Evolutionary conservation across 2,113 vertebrate genomes (phyloP), one percentile per base, ranked within the genome.

Genomic region (Garra rufa): DNA sequence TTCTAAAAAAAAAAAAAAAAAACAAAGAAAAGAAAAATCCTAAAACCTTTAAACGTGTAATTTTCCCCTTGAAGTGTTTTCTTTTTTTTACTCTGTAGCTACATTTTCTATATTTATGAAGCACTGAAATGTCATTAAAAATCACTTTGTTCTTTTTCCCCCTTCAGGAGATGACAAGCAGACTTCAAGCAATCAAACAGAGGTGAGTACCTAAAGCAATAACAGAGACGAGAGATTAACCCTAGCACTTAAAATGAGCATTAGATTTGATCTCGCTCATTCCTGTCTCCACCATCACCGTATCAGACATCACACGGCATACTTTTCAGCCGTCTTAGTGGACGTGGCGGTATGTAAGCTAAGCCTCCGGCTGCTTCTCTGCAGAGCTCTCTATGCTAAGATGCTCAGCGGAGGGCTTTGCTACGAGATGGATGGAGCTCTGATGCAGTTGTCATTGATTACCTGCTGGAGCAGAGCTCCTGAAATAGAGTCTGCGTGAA

Each of bases 121-220:
- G 14, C 38, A 43, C 11, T 1, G 34, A 6, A 21, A 15, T 28
- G 6, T 17, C 17, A 38, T 38, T 67, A n/a, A n/a, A 30, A 55
- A 5, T 67, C n/a, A 50, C 61, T 57, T 2, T 46, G 5, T 77
- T 30, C 26, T 6, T 82, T 67, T 26, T n/a, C 48, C 70, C 57
- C 7, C 43, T 67, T 83, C 7, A 63, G 52, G 92, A 92, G 95
- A 96, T 79, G 95, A 96, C 79, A 96, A 96, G 90, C 95, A 93
- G 92, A 91, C 92, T 82, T 92, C 86, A 74, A 92, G 92, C 81
- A 92, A 90, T 88, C 95, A 94, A 88, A 94, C 90, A 89, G 94
- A 96, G 91, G 96, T 96, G 94, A 93, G 95, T 92, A 19, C 41
- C 82, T 21, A 41, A 57, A 57, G 6, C 75, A 77, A 71, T 57